These are phyloP conservation scores for Metellina segmentata DNA, from an alignment of 2,888 invertebrate genomes.

Conservation along the genomic window DNA sequence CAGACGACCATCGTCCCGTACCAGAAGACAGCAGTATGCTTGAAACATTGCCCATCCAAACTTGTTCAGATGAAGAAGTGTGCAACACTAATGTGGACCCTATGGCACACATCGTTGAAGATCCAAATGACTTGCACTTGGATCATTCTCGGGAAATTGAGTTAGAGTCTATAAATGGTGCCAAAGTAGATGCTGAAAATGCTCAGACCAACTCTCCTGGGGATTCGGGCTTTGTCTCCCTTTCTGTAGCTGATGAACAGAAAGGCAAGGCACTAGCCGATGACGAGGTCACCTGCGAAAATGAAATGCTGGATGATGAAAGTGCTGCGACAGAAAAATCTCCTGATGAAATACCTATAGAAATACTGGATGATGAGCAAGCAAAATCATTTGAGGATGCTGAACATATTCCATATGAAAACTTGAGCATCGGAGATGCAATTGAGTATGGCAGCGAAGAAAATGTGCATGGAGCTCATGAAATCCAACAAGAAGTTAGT, in stretches of 20 bases:
- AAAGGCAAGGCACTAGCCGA: constrained; percentile 52
- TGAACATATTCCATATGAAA: constrained; percentile 20
- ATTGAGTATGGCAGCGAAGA: neutral
- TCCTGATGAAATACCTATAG: constrained; percentile 65
- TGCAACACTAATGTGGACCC: constrained; percentile 35
- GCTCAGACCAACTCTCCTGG: constrained; percentile 64
- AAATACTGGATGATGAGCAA: constrained; percentile 50
- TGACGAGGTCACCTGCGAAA: constrained; percentile 64
- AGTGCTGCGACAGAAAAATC: constrained; percentile 65
- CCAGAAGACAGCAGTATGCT: constrained; percentile 47
- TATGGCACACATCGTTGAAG: neutral
- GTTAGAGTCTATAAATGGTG: constrained; percentile 36
- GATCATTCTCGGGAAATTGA: constrained; percentile 23
- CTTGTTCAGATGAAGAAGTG: constrained; percentile 42
- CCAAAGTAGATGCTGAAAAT: constrained; percentile 63
- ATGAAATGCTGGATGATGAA: constrained; percentile 65
- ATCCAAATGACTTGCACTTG: constrained; percentile 5
- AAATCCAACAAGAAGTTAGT: neutral
- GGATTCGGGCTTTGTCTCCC: constrained; percentile 63
- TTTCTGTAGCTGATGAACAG: constrained; percentile 53
- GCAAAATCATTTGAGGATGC: constrained; percentile 53
- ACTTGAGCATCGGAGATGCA: constrained; percentile 5
- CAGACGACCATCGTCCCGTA: constrained; percentile 69
- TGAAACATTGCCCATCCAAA: constrained; percentile 25
- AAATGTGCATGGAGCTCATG: neutral